phyloP scores from a whole-genome alignment of 1,140 invertebrate species.

The Stegodyphus dumicola region DNA sequence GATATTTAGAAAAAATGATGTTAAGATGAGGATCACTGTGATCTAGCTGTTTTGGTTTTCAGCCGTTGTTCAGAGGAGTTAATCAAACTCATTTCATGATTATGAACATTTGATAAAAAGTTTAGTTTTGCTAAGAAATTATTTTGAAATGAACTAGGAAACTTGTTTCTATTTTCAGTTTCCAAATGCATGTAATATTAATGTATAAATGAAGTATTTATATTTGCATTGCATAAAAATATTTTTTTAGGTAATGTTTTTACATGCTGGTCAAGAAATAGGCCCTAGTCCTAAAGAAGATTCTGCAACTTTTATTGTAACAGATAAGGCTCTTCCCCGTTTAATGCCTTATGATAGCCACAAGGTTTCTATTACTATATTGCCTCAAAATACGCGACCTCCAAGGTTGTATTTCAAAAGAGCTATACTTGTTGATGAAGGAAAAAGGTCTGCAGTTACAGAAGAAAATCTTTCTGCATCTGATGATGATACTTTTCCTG shows the following conservation, averaged over 20 bases:
- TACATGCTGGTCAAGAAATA: slow-evolving; percentile 57
- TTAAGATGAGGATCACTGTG: too few relatives aligned
- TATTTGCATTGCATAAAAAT: not conserved
- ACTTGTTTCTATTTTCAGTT: too few relatives aligned
- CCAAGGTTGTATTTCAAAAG: slow-evolving; percentile 52
- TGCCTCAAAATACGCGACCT: slow-evolving; percentile 38
- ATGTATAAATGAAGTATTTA: not conserved
- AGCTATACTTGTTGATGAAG: slow-evolving; percentile 58
- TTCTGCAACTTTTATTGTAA: slow-evolving; percentile 46
- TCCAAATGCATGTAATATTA: not conserved
- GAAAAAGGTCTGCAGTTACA: slow-evolving; percentile 6
- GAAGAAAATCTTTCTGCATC: slow-evolving; percentile 50
- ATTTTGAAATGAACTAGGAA: too few relatives aligned
- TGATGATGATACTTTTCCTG: slow-evolving; percentile 53
- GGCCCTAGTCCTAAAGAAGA: slow-evolving; percentile 56
- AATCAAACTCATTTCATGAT: too few relatives aligned
- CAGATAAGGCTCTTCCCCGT: slow-evolving; percentile 53
- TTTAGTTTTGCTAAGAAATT: too few relatives aligned
- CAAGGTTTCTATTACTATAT: slow-evolving; percentile 39
- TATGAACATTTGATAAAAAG: too few relatives aligned
- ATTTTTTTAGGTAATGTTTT: slow-evolving; percentile 36
- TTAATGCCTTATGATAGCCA: slow-evolving; percentile 25
- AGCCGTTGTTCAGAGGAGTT: too few relatives aligned
- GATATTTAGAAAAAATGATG: too few relatives aligned
- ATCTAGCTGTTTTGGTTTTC: too few relatives aligned